Conservation (phyloP, 1,140 invertebrate species). For the Anagrus nilaparvatae region DNA sequence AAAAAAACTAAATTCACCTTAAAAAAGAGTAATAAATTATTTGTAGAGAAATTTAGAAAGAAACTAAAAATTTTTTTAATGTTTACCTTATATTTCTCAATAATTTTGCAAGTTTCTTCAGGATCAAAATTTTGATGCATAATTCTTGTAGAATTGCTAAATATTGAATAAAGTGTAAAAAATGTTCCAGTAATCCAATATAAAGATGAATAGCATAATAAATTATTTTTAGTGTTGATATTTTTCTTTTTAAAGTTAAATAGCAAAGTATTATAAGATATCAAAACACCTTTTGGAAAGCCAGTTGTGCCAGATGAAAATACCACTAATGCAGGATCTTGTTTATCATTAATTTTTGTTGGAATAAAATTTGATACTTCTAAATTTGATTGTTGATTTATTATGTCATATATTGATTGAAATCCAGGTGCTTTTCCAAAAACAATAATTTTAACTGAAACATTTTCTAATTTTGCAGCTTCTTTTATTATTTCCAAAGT, state of each 20-base stretch:
- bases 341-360: not conserved
- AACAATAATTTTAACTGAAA: slow-evolving; percentile 3
- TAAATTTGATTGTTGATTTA: not conserved
- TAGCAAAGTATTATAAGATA: slow-evolving; percentile 2
- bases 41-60: too few species aligned
- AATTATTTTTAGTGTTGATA: not conserved
- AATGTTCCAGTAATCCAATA: not conserved
- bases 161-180: not conserved
- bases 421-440: not conserved
- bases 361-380: slow-evolving; percentile 5
- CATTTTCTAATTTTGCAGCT: slow-evolving; percentile 1
- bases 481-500: not conserved
- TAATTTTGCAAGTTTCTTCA: slow-evolving; percentile 1
- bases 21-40: too few species aligned
- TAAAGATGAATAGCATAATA: slow-evolving; percentile 1
- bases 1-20: too few species aligned
- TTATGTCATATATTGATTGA: slow-evolving; percentile 2
- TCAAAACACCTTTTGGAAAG: not conserved
- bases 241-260: not conserved
- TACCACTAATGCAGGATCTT: slow-evolving; percentile 1
- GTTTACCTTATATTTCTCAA: slow-evolving; percentile 10
- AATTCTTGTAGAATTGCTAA: not conserved
- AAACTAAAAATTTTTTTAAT: too few species aligned
- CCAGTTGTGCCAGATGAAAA: slow-evolving; percentile 9
- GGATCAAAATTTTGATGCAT: slow-evolving; percentile 2